A percentile compares a stretch with the other conserved stretches of the same genome.
Evolutionary conservation across 2,113 vertebrate species (phyloP).

Genomic region (Megaleporinus macrocephalus): DNA sequence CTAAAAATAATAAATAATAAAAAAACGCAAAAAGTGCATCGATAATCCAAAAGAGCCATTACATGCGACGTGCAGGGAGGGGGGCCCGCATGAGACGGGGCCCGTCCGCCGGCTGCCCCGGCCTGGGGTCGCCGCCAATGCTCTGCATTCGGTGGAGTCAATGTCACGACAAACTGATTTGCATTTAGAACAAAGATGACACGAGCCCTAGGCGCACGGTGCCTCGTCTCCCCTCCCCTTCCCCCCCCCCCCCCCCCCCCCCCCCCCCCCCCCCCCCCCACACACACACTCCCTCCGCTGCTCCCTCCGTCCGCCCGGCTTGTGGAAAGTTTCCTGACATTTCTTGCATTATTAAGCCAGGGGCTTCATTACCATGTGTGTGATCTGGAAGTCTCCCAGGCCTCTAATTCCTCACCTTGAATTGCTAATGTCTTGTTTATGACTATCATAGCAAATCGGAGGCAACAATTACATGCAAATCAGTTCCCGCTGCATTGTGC

Average conservation of each 20-base stretch:
- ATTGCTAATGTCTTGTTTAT: slow-evolving; percentile 77
- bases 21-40: not conserved
- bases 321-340: slow-evolving; percentile 73
- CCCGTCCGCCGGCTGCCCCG: slow-evolving; percentile 10
- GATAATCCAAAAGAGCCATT: slow-evolving; percentile 40
- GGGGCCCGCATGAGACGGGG: not conserved
- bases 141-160: slow-evolving; percentile 57
- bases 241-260: not conserved
- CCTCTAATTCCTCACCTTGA: slow-evolving; percentile 73
- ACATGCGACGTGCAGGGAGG: not conserved
- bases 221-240: slow-evolving; percentile 50
- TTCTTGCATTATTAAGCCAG: slow-evolving; percentile 76
- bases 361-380: slow-evolving; percentile 73
- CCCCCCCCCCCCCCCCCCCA: slow-evolving; percentile 9
- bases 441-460: slow-evolving; percentile 63
- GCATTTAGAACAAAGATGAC: slow-evolving; percentile 69
- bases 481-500: slow-evolving; percentile 43
- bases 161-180: slow-evolving; percentile 67
- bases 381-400: slow-evolving; percentile 73
- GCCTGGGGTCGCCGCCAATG: not conserved
- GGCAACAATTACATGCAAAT: slow-evolving; percentile 68
- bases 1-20: not conserved
- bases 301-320: slow-evolving; percentile 49
- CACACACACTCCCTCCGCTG: not conserved
- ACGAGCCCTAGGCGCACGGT: slow-evolving; percentile 58